These are phyloP conservation scores for Prionace glauca DNA, from an alignment of 2,797 vertebrate species.

Conservation along the genomic window DNA sequence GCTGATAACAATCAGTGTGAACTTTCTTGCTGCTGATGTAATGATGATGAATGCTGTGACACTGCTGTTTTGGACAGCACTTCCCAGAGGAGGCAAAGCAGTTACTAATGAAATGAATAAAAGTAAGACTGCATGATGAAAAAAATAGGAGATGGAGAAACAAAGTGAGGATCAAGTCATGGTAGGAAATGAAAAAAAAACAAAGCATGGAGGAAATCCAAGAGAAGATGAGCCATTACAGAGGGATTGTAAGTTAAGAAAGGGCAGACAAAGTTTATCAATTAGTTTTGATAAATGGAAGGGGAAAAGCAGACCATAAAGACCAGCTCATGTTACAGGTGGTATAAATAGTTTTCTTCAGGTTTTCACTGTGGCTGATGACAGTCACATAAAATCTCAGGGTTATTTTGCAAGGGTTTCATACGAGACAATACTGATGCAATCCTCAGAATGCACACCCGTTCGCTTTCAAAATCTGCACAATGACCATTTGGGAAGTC, in stretches of 20 bases:
- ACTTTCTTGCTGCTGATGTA: slow-evolving; percentile 84
- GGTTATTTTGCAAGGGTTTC: not conserved
- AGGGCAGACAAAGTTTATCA: not conserved
- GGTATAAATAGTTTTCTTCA: not conserved
- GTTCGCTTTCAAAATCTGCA: not conserved
- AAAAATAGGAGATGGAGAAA: slow-evolving; percentile 45
- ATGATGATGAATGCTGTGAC: slow-evolving; percentile 82
- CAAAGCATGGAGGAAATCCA: slow-evolving; percentile 41
- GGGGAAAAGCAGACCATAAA: slow-evolving; percentile 9
- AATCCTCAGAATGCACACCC: not conserved
- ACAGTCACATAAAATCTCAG: not conserved
- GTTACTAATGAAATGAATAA: slow-evolving; percentile 74
- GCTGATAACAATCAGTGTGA: slow-evolving; percentile 76
- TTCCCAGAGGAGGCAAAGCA: slow-evolving; percentile 55
- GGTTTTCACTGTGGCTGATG: not conserved
- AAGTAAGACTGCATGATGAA: slow-evolving; percentile 56
- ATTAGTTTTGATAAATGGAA: not conserved
- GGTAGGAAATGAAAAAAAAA: slow-evolving; percentile 39
- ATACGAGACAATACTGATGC: not conserved
- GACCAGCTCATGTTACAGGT: not conserved
- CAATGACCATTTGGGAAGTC: not conserved
- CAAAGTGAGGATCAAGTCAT: slow-evolving; percentile 9
- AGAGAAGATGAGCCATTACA: not conserved
- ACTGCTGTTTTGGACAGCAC: slow-evolving; percentile 64
- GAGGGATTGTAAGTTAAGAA: not conserved